phyloP scores from a whole-genome alignment of 2,113 vertebrate species.

The Atrichornis clamosus region DNA sequence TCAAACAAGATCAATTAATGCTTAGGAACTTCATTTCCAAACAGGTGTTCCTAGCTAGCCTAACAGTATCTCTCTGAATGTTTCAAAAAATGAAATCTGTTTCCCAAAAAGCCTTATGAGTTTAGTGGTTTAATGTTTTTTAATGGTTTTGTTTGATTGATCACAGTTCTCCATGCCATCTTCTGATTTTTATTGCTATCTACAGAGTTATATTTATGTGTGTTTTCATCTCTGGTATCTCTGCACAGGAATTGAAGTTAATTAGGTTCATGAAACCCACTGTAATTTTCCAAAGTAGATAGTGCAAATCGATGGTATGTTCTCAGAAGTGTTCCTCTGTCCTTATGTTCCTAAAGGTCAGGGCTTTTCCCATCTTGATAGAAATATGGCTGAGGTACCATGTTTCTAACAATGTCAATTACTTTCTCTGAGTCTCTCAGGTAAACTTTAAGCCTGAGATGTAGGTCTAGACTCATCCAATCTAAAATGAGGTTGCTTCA shows the following conservation, averaged over 20 bases:
- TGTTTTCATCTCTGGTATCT: not conserved
- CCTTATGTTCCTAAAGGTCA: not conserved
- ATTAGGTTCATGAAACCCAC: not conserved
- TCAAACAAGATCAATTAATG: not conserved
- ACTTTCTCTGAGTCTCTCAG: not conserved
- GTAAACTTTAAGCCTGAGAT: not conserved
- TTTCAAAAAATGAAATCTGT: not conserved
- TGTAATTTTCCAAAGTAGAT: not conserved
- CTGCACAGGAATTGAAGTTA: not conserved
- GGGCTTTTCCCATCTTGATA: not conserved
- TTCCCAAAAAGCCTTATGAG: not conserved
- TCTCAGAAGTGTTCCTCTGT: not conserved
- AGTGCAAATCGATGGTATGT: rapidly evolving
- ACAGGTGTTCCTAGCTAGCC: not conserved
- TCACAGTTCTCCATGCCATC: not conserved
- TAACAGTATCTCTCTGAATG: not conserved
- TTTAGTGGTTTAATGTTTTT: not conserved
- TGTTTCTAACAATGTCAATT: not conserved
- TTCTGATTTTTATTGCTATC: not conserved
- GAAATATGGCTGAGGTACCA: rapidly evolving
- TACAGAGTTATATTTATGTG: not conserved
- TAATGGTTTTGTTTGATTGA: not conserved
- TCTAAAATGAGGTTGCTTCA: not conserved
- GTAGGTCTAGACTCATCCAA: not conserved
- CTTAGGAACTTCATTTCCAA: slow-evolving; percentile 32